A percentile compares a stretch with the other conserved stretches of the same genome.
Evolutionary conservation across 2,888 invertebrate species (phyloP).

Genomic region (Pyrrhosoma nymphula): DNA sequence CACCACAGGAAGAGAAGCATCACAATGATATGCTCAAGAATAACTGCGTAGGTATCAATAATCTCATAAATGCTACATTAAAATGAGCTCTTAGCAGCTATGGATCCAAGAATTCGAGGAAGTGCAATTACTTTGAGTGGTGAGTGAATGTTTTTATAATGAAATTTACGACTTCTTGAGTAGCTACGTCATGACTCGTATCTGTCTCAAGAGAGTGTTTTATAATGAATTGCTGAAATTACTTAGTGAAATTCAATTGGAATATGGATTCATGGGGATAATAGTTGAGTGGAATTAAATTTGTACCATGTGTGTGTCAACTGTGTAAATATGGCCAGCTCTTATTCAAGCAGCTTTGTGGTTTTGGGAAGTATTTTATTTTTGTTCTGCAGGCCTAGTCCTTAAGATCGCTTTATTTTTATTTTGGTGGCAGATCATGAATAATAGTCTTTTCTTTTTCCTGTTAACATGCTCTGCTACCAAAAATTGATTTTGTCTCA

Average conservation of each 20-base stretch:
- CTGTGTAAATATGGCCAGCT: conserved; percentile 12
- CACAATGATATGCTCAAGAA: conserved; percentile 53
- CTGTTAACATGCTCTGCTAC: conserved; percentile 13
- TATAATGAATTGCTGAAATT: conserved; percentile 30
- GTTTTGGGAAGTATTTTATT: conserved; percentile 30
- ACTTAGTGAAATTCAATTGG: neutral
- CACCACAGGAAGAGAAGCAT: conserved; percentile 42
- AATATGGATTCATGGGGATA: neutral
- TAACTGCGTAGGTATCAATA: conserved; percentile 10
- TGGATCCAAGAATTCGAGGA: neutral
- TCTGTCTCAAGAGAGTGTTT: neutral
- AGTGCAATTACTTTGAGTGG: conserved; percentile 30
- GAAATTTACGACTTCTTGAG: conserved; percentile 1
- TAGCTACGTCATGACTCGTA: neutral
- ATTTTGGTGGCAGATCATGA: neutral
- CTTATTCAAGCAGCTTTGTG: conserved; percentile 1
- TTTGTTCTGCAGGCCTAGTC: conserved; percentile 30
- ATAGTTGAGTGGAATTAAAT: neutral
- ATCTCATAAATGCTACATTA: conserved; percentile 10
- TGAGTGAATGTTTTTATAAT: conserved; percentile 36
- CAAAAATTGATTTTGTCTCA: neutral
- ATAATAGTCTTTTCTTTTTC: neutral
- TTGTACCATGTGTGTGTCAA: neutral
- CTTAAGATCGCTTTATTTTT: conserved; percentile 1
- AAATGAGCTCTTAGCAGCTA: conserved; percentile 34